These are phyloP conservation scores for Eumaeus atala DNA, from an alignment of 1,140 invertebrate species.

Conservation along the genomic window DNA sequence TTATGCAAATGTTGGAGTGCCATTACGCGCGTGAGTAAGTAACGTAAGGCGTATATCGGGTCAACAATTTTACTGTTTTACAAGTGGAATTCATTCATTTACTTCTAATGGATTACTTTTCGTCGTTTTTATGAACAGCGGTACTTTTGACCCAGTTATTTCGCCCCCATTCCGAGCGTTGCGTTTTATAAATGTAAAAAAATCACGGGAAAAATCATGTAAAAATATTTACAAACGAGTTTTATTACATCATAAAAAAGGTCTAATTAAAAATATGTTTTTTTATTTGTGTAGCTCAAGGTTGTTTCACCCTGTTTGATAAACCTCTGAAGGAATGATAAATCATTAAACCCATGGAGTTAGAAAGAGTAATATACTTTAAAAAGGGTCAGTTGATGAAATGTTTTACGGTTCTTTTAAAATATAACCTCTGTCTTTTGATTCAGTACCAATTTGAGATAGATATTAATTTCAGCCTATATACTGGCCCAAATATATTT, in stretches of 20 bases:
- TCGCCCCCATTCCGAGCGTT: constrained; percentile 33
- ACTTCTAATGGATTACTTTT: constrained; percentile 21
- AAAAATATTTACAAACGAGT: neutral
- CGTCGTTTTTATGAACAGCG: constrained; percentile 37
- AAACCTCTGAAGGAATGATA: too few species aligned
- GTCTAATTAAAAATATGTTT: too few species aligned
- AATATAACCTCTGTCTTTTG: too few species aligned
- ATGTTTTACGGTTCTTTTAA: too few species aligned
- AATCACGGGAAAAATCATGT: constrained; percentile 1
- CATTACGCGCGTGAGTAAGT: neutral
- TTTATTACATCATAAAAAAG: constrained; percentile 4
- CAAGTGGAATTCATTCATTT: constrained; percentile 1
- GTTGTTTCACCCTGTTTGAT: too few species aligned
- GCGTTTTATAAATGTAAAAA: constrained; percentile 4
- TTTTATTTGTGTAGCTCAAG: too few species aligned
- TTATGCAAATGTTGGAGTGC: constrained; percentile 6
- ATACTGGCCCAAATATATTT: too few species aligned
- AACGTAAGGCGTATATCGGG: neutral
- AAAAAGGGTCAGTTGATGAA: too few species aligned
- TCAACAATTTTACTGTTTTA: neutral
- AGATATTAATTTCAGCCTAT: too few species aligned
- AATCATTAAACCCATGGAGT: too few species aligned
- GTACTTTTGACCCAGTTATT: constrained; percentile 46
- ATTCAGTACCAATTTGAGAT: too few species aligned
- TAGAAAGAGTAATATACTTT: too few species aligned